Conservation (phyloP, 1,140 invertebrate species). For the Trypoxylus dichotomus region DNA sequence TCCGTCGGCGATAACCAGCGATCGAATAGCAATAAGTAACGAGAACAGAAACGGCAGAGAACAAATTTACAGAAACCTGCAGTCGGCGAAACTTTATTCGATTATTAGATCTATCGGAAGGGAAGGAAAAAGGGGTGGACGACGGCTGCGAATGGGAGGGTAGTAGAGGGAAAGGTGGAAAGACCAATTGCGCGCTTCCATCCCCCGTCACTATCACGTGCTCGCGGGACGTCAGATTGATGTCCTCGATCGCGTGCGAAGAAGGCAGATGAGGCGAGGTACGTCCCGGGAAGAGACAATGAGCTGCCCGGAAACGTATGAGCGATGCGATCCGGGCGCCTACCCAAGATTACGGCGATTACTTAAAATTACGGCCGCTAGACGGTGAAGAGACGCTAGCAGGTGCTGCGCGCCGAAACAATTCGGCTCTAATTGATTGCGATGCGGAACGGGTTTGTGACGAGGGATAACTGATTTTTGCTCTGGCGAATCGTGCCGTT, state of each 20-base stretch:
- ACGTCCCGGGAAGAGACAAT: neutral
- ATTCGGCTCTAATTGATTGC: conserved; percentile 8
- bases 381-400: neutral
- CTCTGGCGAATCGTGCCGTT: neutral
- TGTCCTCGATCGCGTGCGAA: neutral
- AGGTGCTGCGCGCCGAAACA: neutral
- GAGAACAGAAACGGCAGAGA: neutral
- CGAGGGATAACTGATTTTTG: neutral
- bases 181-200: too few species aligned
- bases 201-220: neutral
- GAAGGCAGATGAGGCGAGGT: neutral
- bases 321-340: conserved; percentile 1
- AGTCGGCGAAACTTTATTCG: neutral
- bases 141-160: neutral
- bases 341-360: conserved; percentile 16
- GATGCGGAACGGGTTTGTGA: neutral
- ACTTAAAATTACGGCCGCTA: neutral
- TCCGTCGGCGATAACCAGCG: neutral
- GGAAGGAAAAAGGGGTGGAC: neutral
- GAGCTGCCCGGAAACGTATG: conserved; percentile 9
- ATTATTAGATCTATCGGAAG: neutral
- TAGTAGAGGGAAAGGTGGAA: too few species aligned
- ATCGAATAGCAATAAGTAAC: neutral
- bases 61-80: neutral
- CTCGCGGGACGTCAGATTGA: neutral